Evolutionary conservation across 2,888 invertebrate genomes (phyloP).

Genomic region (Eupithecia subfuscata): DNA sequence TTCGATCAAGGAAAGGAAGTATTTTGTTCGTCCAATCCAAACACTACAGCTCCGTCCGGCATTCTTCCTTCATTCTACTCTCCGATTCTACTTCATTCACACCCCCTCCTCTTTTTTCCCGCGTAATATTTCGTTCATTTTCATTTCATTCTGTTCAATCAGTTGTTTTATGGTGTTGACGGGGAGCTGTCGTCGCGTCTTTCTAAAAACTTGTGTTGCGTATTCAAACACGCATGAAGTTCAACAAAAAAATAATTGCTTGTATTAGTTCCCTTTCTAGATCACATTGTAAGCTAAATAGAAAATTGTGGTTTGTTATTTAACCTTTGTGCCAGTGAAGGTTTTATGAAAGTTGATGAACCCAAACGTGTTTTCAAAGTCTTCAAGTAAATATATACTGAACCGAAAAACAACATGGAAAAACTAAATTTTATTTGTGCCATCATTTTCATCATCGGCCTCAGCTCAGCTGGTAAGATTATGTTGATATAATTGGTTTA

Average conservation of each 20-base stretch:
- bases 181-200: slow-evolving; percentile 28
- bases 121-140: slow-evolving; percentile 31
- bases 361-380: slow-evolving; percentile 1
- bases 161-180: slow-evolving; percentile 29
- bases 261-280: slow-evolving; percentile 20
- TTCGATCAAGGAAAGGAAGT: too few species aligned
- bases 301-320: not conserved
- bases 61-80: not conserved
- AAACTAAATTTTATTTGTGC: slow-evolving; percentile 57
- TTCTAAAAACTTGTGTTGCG: slow-evolving; percentile 38
- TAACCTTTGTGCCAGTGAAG: not conserved
- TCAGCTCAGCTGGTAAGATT: slow-evolving; percentile 63
- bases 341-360: slow-evolving; percentile 7
- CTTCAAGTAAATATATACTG: not conserved
- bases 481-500: not conserved
- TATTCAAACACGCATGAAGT: slow-evolving; percentile 44
- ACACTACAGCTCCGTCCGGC: not conserved
- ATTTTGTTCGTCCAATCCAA: too few species aligned
- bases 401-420: slow-evolving; percentile 50
- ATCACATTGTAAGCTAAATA: not conserved
- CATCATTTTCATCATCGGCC: slow-evolving; percentile 54
- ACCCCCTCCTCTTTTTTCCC: slow-evolving; percentile 19
- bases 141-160: slow-evolving; percentile 5
- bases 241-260: slow-evolving; percentile 26
- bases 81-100: slow-evolving; percentile 11